These are phyloP conservation scores for Decapterus maruadsi DNA, from an alignment of 2,797 vertebrate genomes.

Conservation along the genomic window DNA sequence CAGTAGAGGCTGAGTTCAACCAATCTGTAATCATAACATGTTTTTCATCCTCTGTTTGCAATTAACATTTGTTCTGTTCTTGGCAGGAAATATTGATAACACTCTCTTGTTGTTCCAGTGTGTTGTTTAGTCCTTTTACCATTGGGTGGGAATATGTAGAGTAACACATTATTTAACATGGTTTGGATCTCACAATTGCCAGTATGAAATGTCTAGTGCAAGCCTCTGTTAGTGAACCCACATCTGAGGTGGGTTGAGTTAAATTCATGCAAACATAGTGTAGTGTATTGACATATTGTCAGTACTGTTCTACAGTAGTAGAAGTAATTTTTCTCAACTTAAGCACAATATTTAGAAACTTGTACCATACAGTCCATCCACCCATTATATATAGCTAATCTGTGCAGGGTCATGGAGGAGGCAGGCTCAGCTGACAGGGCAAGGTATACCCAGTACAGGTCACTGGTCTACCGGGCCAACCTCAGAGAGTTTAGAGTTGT, in stretches of 20 bases:
- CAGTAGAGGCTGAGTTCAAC: constrained; percentile 2
- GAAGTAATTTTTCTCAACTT: background rate
- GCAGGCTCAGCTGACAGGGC: too few species aligned
- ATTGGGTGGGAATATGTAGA: background rate
- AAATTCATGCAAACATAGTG: background rate
- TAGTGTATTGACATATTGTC: background rate
- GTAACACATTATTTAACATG: background rate
- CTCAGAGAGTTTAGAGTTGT: too few species aligned
- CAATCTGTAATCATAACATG: background rate
- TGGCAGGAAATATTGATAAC: background rate
- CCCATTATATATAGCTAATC: too few species aligned
- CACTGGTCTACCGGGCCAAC: too few species aligned
- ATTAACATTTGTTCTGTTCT: background rate
- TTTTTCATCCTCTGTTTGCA: background rate
- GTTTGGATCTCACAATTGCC: background rate
- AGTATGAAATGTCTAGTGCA: constrained; percentile 3
- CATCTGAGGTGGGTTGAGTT: background rate
- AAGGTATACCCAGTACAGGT: too few species aligned
- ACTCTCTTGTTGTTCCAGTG: background rate
- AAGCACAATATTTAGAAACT: background rate
- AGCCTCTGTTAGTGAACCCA: background rate
- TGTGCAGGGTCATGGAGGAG: too few species aligned
- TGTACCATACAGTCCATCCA: too few species aligned
- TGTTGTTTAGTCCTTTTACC: background rate
- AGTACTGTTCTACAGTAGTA: background rate